Evolutionary conservation across 2,888 invertebrate genomes (phyloP).

Genomic region (Neria commutata): DNA sequence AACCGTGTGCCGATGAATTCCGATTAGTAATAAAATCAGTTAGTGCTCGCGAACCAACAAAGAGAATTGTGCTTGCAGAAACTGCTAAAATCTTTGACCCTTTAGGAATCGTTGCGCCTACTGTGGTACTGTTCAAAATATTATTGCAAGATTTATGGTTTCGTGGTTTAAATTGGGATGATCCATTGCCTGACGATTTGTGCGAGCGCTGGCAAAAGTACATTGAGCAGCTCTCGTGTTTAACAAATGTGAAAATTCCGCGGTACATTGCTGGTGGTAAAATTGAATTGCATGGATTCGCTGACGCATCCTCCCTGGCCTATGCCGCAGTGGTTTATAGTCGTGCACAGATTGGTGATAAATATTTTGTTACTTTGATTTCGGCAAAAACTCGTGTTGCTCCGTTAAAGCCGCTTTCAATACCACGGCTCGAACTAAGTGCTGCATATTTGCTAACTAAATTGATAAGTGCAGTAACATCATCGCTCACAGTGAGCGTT

Average conservation of each 20-base stretch:
- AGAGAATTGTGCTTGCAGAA: conserved; percentile 22
- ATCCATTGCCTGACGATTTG: conserved; percentile 18
- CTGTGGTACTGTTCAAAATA: conserved; percentile 24
- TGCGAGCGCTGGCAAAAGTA: conserved; percentile 5
- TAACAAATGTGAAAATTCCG: conserved; percentile 13
- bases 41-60: conserved; percentile 13
- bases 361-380: neutral
- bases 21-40: conserved; percentile 11
- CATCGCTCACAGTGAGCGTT: conserved; percentile 14
- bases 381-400: conserved; percentile 19
- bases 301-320: conserved; percentile 16
- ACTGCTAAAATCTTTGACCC: conserved; percentile 26
- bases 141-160: conserved; percentile 31
- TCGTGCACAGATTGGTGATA: conserved; percentile 8
- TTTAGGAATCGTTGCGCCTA: conserved; percentile 25
- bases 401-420: conserved; percentile 16
- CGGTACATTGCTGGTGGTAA: conserved; percentile 1
- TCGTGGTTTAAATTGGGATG: conserved; percentile 25
- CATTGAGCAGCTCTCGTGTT: neutral
- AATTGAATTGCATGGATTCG: conserved; percentile 18
- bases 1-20: conserved; percentile 17
- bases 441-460: conserved; percentile 21
- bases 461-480: conserved; percentile 16
- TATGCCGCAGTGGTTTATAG: conserved; percentile 21
- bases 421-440: conserved; percentile 26